phyloP scores from a whole-genome alignment of 2,888 invertebrate species.

The Phytoseiulus persimilis region DNA sequence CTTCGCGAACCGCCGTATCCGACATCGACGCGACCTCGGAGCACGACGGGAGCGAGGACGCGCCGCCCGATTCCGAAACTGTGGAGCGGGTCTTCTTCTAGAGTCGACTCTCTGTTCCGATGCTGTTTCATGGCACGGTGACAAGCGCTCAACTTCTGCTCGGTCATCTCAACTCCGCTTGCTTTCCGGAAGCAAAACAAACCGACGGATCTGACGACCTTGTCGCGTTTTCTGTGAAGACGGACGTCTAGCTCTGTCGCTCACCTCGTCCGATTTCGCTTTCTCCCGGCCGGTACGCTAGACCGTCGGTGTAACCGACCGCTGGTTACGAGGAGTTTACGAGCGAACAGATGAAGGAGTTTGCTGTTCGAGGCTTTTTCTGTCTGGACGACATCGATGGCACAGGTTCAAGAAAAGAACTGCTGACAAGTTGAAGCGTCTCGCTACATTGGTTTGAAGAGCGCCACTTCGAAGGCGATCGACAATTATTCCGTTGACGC shows the following conservation, averaged over 20 bases:
- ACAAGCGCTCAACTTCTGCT: not conserved
- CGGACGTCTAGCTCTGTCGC: not conserved
- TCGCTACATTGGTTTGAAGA: not conserved
- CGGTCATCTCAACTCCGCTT: not conserved
- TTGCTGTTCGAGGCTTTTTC: not conserved
- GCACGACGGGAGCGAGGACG: not conserved
- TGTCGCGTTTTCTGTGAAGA: not conserved
- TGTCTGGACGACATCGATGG: not conserved
- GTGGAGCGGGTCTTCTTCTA: too few relatives aligned
- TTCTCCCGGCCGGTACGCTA: not conserved
- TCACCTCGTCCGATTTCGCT: not conserved
- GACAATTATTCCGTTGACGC: not conserved
- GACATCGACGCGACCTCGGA: not conserved
- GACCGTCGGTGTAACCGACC: not conserved
- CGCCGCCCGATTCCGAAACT: too few relatives aligned
- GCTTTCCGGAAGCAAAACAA: not conserved
- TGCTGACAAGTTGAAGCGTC: not conserved
- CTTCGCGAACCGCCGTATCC: not conserved
- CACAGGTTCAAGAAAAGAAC: not conserved
- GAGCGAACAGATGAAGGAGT: not conserved
- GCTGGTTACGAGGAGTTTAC: not conserved
- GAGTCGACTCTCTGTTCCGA: not conserved
- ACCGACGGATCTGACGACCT: not conserved
- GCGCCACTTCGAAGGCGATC: not conserved
- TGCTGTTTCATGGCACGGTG: not conserved